Conservation (phyloP, 30 jellyfish, hydroid and myxozoan genomes). For the Clytia hemisphaerica region DNA sequence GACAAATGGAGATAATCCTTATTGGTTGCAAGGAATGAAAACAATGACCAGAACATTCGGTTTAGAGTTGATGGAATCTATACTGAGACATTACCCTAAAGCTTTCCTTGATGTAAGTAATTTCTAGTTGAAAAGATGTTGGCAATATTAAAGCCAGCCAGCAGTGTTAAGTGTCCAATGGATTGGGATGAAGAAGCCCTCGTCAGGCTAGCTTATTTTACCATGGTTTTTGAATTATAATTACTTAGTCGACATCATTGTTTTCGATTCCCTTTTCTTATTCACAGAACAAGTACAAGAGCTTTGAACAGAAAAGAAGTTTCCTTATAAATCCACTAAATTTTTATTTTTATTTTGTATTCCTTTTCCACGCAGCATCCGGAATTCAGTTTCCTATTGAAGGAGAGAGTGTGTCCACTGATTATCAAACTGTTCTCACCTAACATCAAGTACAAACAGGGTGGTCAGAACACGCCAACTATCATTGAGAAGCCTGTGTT, state of each 20-base stretch:
- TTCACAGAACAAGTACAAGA: too few species aligned
- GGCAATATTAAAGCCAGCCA: too few species aligned
- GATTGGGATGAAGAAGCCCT: too few species aligned
- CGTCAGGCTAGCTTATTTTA: too few species aligned
- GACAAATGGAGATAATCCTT: constrained; percentile 94
- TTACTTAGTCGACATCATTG: too few species aligned
- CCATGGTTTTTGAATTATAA: too few species aligned
- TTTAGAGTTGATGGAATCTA: constrained; percentile 76
- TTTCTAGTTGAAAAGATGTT: too few species aligned
- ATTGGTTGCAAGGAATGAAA: constrained; percentile 87
- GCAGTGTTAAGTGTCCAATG: too few species aligned
- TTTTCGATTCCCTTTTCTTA: too few species aligned
- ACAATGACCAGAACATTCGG: constrained; percentile 96
- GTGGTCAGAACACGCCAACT: constrained; percentile 68
- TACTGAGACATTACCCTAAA: constrained; percentile 68
- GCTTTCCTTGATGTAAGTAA: constrained; percentile 75
- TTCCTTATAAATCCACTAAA: too few species aligned
- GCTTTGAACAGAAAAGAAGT: too few species aligned
- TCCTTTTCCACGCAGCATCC: constrained; percentile 62
- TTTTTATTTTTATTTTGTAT: background rate
- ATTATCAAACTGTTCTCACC: constrained; percentile 91
- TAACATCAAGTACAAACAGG: constrained; percentile 71
- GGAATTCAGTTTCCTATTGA: constrained; percentile 78
- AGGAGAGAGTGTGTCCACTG: constrained; percentile 89
- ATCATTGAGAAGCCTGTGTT: constrained; percentile 86